Evolutionary conservation across 2,888 invertebrate genomes (phyloP), one percentile per base, ranked within the genome.

Genomic region (Netelia melanura): DNA sequence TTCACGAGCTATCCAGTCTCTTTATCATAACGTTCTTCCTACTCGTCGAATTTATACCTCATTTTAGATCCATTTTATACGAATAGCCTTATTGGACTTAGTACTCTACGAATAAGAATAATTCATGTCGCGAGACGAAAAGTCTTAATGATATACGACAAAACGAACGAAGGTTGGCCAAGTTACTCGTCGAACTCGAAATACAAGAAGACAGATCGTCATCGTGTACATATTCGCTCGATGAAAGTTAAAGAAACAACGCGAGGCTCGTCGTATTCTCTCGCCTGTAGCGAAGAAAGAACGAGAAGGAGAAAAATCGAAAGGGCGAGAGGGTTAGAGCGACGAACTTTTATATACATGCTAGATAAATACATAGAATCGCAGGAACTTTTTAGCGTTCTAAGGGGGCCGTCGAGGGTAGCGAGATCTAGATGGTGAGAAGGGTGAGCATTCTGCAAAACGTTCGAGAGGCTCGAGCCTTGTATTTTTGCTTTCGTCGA

Each of bases 1-100:
- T 62, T 62, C 25, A 17, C 17, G 21, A 77, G 61, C 23, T 71
- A 72, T 78, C 54, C 70, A 72, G 25, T 14, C 38, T 30, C 6
- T 44, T 58, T 21, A 65, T 62, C 56, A 17, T 23, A 17, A 56
- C 68, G 44, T 78, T 43, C 62, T 56, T 58, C 56, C 77, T 56
- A 83, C 70, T 71, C 48, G 0, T 48, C 48, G 48, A 76, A 80
- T 74, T 79, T 30, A 83, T 79, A 83, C 68, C 79, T 83, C 75
- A 83, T 80, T 75, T 77, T 74, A 38, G 74, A 62, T 74, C 62
- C 58, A 68, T 68, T 62, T 78, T 71, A 79, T 11, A 43, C 56
- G 25, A 10, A 17, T 0, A 44, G 64, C 1, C 54, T 38, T 11
- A 44, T 14, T 23, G 21, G 23, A 38, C 23, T 25, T 25, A 48